These are phyloP conservation scores for Procambarus virginalis DNA, from an alignment of 1,140 invertebrate genomes.

Conservation along the genomic window DNA sequence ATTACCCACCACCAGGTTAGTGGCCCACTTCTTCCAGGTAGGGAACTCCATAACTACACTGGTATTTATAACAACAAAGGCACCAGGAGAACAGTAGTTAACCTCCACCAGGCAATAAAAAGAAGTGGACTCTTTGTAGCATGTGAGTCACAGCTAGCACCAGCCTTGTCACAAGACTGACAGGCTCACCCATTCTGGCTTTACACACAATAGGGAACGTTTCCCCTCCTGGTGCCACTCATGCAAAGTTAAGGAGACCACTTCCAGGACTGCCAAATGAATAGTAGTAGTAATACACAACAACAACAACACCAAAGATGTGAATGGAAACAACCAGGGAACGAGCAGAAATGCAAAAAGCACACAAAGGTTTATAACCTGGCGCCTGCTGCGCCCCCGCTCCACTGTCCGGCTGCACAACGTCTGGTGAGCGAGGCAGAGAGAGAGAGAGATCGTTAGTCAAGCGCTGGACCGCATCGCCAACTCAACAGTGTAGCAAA, in stretches of 20 bases:
- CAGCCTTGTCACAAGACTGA: conserved; percentile 6
- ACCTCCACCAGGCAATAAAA: conserved; percentile 36
- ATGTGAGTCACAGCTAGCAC: conserved; percentile 19
- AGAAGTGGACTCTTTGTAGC: conserved; percentile 8
- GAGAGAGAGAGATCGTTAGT: conserved; percentile 63
- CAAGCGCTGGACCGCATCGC: conserved; percentile 66
- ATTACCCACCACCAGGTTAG: conserved; percentile 54
- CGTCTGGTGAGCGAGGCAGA: conserved; percentile 62
- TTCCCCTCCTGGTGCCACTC: conserved; percentile 54
- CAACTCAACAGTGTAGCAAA: conserved; percentile 57
- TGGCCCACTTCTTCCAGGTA: conserved; percentile 24
- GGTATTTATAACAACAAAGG: conserved; percentile 38
- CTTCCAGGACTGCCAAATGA: conserved; percentile 43
- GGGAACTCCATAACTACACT: conserved; percentile 3
- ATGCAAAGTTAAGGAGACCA: conserved; percentile 52
- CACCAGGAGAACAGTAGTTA: conserved; percentile 49
- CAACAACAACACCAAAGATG: conserved; percentile 52
- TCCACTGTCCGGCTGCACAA: conserved; percentile 60
- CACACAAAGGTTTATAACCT: conserved; percentile 58
- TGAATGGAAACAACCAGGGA: conserved; percentile 37
- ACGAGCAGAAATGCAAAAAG: conserved; percentile 56
- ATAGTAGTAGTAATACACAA: conserved; percentile 45
- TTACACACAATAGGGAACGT: conserved; percentile 23
- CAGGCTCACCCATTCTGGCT: conserved; percentile 13
- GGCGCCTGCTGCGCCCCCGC: conserved; percentile 55